A percentile compares a stretch with the other conserved stretches of the same genome.
phyloP scores from a whole-genome alignment of 1,140 invertebrate genomes.

The Penaeus vannamei region DNA sequence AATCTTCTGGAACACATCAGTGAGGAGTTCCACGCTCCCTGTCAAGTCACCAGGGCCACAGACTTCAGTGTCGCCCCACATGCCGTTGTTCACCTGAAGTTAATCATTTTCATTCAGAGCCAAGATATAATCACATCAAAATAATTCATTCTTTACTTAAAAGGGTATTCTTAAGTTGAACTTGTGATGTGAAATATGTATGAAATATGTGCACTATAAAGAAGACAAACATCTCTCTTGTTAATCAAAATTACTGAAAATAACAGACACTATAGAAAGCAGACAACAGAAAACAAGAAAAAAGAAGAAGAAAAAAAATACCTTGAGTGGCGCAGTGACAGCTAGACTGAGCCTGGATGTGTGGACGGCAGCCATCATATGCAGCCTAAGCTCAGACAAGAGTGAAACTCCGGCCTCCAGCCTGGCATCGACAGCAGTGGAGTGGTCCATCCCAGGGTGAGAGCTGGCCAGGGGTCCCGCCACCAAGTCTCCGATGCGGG shows the following conservation, averaged over 20 bases:
- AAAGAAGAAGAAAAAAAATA: not conserved
- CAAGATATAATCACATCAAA: not conserved
- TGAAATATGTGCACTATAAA: no score
- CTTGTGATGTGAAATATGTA: no score
- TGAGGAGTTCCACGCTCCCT: slow-evolving; percentile 56
- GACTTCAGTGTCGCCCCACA: slow-evolving; percentile 56
- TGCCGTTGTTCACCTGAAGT: slow-evolving; percentile 42
- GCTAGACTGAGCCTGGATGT: slow-evolving; percentile 63
- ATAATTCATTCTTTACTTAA: no score
- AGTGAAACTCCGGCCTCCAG: slow-evolving; percentile 69
- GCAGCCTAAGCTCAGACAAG: slow-evolving; percentile 68
- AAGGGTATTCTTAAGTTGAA: no score
- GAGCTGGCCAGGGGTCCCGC: slow-evolving; percentile 39
- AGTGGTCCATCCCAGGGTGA: slow-evolving; percentile 66
- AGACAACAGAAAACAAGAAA: no score
- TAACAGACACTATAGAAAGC: no score
- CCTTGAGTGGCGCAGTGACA: slow-evolving; percentile 60
- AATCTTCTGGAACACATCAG: slow-evolving; percentile 64
- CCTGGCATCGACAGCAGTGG: slow-evolving; percentile 69
- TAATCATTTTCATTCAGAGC: not conserved
- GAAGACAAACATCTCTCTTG: no score
- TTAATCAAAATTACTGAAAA: no score
- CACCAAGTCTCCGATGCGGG: slow-evolving; percentile 51
- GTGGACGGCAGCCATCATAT: slow-evolving; percentile 69
- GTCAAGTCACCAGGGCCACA: slow-evolving; percentile 59